Base-by-base conservation (phyloP, 2,113 vertebrate species). In the Microcebus murinus region DNA sequence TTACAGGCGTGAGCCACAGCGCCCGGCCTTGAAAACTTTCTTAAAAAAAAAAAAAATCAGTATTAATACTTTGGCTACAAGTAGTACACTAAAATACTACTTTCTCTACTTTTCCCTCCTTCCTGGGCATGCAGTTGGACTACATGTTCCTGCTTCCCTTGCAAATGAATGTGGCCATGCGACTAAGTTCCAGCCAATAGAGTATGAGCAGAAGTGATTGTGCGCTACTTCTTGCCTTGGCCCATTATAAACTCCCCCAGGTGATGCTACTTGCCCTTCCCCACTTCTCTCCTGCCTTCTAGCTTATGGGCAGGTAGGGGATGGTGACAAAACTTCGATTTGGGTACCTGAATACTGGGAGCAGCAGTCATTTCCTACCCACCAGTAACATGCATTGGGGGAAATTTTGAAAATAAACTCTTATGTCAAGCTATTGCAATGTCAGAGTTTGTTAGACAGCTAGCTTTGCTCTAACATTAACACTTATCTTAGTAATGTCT, bases 21-120 rank as follows among this genome's bases (percentile, higher is more conserved):
- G n/a, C n/a, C n/a, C n/a, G n/a, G n/a, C n/a, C n/a, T n/a, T 29
- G 92, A 68, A 91, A 83, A 92, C 15, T 84, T 92, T 88, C 63
- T 71, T 70, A 87, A 55, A 55, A 52, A 52, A 50, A 55, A 50
- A 52, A 52, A 94, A 61, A 39, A 39, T 87, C 23, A 48, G 21
- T 42, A 83, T 83, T 73, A 86, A 88, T 91, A 86, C 23, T 80
- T 39, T 73, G 52, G 57, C 13, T 21, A 85, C 2, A 48, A 25
- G 21, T 12, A 45, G 0, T 50, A 77, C 14, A 36, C 20, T 13
- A 82, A 80, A 85, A 48, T 61, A n/a, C 10, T 6, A 86, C 29
- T 71, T 80, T 71, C 29, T 96, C 17, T 85, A 77, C 67, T 29
- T 71, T 80, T 71, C 23, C 96, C 21, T 85, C 77, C 71, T 50